A percentile compares a stretch with the other conserved stretches of the same genome.
Evolutionary conservation across 2,797 vertebrate genomes (phyloP).

Genomic region (Naso thynnoides): DNA sequence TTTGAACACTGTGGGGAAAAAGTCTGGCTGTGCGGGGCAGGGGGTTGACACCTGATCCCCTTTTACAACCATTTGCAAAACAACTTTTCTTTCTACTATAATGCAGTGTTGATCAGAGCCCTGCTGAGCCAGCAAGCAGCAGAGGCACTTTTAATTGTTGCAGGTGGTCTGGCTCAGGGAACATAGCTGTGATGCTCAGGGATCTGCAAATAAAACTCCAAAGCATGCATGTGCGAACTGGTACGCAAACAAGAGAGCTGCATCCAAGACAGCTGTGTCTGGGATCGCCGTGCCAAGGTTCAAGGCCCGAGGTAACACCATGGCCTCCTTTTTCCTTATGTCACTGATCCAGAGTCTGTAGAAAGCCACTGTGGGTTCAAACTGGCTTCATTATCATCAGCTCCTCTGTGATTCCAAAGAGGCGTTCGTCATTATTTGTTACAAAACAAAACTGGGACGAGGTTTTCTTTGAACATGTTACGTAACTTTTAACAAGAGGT

Average conservation of each 20-base stretch:
- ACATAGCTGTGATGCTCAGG: constrained; percentile 77
- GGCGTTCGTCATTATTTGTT: neutral
- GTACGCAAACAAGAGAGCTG: constrained; percentile 76
- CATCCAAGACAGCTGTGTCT: constrained; percentile 77
- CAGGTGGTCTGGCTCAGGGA: constrained; percentile 80
- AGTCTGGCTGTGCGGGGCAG: constrained; percentile 9
- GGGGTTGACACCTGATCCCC: constrained; percentile 60
- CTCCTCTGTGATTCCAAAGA: neutral
- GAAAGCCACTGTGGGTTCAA: constrained; percentile 31
- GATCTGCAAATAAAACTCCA: constrained; percentile 82
- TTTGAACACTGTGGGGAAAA: constrained; percentile 45
- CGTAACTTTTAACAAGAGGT: neutral
- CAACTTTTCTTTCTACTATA: constrained; percentile 67
- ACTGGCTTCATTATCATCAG: constrained; percentile 10
- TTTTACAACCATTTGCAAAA: constrained; percentile 72
- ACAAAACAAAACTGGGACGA: neutral
- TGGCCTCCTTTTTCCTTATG: constrained; percentile 59
- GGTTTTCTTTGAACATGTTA: neutral
- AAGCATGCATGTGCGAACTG: constrained; percentile 79
- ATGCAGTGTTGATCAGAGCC: constrained; percentile 72
- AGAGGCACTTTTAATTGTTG: constrained; percentile 82
- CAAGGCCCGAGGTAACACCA: constrained; percentile 66
- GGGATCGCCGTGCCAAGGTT: constrained; percentile 62
- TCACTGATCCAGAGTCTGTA: constrained; percentile 37
- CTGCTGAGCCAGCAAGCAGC: constrained; percentile 71